phyloP scores from a whole-genome alignment of 2,113 vertebrate species.

The Prunella himalayana region DNA sequence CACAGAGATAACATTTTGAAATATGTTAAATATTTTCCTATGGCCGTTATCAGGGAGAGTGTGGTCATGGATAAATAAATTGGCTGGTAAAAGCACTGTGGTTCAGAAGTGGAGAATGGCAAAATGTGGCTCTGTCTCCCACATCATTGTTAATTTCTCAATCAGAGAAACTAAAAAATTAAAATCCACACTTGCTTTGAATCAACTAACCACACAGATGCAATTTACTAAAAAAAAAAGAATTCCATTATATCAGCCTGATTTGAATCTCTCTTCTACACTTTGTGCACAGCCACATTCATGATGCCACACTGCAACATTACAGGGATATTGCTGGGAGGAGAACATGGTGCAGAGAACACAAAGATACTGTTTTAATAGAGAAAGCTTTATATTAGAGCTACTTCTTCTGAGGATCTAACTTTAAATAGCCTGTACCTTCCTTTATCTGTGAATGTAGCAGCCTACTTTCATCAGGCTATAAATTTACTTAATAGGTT shows the following conservation, averaged over 20 bases:
- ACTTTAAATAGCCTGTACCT: not conserved
- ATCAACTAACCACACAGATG: constrained; percentile 23
- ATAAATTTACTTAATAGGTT: not conserved
- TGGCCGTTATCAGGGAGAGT: not conserved
- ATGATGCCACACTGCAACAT: not conserved
- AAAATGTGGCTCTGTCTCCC: constrained; percentile 32
- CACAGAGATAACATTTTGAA: not conserved
- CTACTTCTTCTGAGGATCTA: not conserved
- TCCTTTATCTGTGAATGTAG: not conserved
- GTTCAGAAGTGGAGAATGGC: not conserved
- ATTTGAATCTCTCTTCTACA: not conserved
- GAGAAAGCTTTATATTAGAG: not conserved
- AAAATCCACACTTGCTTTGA: constrained; percentile 37
- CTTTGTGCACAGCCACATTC: not conserved
- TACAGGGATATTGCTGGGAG: not conserved
- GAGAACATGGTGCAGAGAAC: not conserved
- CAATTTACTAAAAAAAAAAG: not conserved
- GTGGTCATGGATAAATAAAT: not conserved
- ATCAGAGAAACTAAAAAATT: not conserved
- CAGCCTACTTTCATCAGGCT: not conserved
- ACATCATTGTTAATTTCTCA: constrained; percentile 29
- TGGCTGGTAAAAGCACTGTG: not conserved
- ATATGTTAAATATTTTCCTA: constrained; percentile 39
- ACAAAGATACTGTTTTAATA: not conserved
- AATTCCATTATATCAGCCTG: not conserved